Conservation (phyloP, 2,888 invertebrate genomes). For the Polia nebulosa region DNA sequence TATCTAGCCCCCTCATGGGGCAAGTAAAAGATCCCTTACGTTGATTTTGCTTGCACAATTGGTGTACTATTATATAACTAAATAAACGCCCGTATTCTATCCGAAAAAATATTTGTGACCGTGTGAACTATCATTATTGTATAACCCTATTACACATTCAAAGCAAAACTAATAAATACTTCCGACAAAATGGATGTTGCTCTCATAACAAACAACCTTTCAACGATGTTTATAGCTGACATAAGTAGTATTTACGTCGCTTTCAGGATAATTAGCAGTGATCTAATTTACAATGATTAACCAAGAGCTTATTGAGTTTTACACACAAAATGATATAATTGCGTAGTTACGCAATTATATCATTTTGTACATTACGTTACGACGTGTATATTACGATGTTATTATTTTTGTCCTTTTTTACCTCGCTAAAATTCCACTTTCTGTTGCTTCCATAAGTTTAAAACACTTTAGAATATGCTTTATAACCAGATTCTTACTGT, state of each 20-base stretch:
- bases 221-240: constrained; percentile 32
- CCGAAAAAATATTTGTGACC: neutral
- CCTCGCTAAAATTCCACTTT: too few relatives aligned
- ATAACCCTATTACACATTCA: neutral
- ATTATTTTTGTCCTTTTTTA: too few relatives aligned
- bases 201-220: constrained; percentile 24
- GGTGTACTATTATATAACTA: too few relatives aligned
- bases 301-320: neutral
- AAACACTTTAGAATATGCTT: too few relatives aligned
- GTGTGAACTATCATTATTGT: neutral
- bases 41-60: too few relatives aligned
- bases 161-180: constrained; percentile 13
- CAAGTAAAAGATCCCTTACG: too few relatives aligned
- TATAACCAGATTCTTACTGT: neutral
- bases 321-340: neutral
- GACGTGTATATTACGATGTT: constrained; percentile 8
- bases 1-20: too few relatives aligned
- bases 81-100: neutral
- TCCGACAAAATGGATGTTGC: constrained; percentile 15
- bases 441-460: neutral
- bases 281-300: constrained; percentile 29
- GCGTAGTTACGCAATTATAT: too few relatives aligned
- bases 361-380: too few relatives aligned
- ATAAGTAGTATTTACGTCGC: constrained; percentile 20
- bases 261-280: constrained; percentile 20